Percentiles rank a stretch among this genome's conserved stretches.
These are phyloP conservation scores for Atherinosoma microstoma DNA, from an alignment of 2,797 vertebrate genomes.

Conservation along the genomic window DNA sequence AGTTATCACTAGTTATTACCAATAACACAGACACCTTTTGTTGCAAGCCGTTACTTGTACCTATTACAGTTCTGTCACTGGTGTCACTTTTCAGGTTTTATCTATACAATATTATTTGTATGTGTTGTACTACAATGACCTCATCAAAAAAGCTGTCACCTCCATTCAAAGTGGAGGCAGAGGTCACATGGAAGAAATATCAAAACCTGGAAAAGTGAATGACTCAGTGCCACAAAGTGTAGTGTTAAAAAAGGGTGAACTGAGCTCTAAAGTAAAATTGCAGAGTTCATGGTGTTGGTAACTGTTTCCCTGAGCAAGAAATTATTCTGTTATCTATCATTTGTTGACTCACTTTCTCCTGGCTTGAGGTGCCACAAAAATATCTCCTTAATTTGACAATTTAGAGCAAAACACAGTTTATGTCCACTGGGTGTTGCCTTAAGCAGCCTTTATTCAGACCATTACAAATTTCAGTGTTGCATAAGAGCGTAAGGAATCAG, in stretches of 20 bases:
- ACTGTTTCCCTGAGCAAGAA: constrained; percentile 26
- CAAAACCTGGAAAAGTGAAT: constrained; percentile 6
- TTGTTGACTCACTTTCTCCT: constrained; percentile 38
- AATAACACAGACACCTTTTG: neutral
- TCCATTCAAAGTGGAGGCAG: neutral
- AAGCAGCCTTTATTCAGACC: constrained; percentile 11
- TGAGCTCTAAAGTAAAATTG: constrained; percentile 8
- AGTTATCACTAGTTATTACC: neutral
- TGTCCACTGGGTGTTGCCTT: constrained; percentile 22
- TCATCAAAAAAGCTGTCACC: neutral
- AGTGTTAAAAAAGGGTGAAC: neutral
- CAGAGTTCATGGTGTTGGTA: constrained; percentile 7
- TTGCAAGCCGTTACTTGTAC: neutral
- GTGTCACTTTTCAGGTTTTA: too few species aligned
- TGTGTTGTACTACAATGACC: neutral
- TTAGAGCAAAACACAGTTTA: constrained; percentile 41
- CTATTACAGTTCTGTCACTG: too few species aligned
- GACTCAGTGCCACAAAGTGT: neutral
- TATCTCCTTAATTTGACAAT: constrained; percentile 21
- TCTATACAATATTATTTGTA: too few species aligned
- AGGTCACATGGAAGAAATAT: neutral
- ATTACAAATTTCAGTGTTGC: constrained; percentile 22
- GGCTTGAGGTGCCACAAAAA: constrained; percentile 20
- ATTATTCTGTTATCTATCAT: constrained; percentile 14
- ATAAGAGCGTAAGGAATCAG: constrained; percentile 41